A percentile compares a stretch with the other conserved stretches of the same genome.
phyloP scores from a whole-genome alignment of 2,888 invertebrate species.

The Parelbella ahira region DNA sequence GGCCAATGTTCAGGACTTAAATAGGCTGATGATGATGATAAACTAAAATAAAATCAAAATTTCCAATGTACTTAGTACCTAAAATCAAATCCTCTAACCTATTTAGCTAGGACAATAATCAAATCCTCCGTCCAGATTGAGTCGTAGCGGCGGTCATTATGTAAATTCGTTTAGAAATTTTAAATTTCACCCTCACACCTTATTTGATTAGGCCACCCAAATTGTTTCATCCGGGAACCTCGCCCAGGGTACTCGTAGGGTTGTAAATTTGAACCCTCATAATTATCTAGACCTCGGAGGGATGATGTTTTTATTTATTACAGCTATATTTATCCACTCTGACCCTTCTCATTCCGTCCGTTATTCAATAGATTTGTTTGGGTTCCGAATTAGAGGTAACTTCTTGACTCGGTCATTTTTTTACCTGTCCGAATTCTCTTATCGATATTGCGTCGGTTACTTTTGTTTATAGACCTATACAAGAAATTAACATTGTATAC shows the following conservation, averaged over 20 bases:
- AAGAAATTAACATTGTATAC: too few relatives aligned
- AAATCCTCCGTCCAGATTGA: background rate
- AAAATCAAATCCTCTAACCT: background rate
- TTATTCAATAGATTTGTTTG: slow-evolving; percentile 12
- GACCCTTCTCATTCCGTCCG: slow-evolving; percentile 1
- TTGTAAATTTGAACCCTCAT: slow-evolving; percentile 18
- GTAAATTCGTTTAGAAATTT: slow-evolving; percentile 57
- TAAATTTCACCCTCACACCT: slow-evolving; percentile 56
- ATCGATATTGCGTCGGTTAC: too few relatives aligned
- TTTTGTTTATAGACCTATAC: too few relatives aligned
- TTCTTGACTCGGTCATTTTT: too few relatives aligned
- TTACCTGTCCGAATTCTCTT: too few relatives aligned
- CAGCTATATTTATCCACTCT: slow-evolving; percentile 1
- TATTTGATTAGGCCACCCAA: slow-evolving; percentile 68
- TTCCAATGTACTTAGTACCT: too few relatives aligned
- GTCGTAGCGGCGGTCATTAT: slow-evolving; percentile 35
- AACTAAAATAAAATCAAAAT: too few relatives aligned
- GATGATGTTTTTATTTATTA: slow-evolving; percentile 20
- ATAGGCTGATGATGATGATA: too few relatives aligned
- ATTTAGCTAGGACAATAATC: background rate
- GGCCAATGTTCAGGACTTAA: too few relatives aligned
- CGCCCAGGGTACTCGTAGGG: slow-evolving; percentile 19
- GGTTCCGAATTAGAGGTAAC: slow-evolving; percentile 1
- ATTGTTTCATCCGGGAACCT: slow-evolving; percentile 53
- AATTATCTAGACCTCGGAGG: slow-evolving; percentile 18